Percentiles rank a stretch among this genome's conserved stretches.
Evolutionary conservation across 2,113 vertebrate genomes (phyloP).

Genomic region (Macquaria australasica): DNA sequence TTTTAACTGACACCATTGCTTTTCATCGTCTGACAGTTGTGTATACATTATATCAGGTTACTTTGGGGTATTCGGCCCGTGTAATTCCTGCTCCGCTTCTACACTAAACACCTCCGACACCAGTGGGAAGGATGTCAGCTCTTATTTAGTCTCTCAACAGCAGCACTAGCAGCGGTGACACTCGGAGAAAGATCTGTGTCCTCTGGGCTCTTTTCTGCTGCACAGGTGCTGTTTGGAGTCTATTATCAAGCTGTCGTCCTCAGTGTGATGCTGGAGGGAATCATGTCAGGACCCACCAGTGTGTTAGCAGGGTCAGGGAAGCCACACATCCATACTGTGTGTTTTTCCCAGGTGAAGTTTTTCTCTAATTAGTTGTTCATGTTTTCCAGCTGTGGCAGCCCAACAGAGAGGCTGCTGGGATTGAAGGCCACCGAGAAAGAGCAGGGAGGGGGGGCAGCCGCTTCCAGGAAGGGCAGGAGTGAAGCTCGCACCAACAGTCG

Average conservation of each 20-base stretch:
- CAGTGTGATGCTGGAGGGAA: slow-evolving; percentile 1
- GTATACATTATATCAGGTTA: neutral
- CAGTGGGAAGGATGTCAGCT: neutral
- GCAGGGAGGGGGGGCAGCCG: neutral
- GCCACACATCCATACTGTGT: neutral
- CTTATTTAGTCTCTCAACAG: neutral
- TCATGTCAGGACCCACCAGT: slow-evolving; percentile 30
- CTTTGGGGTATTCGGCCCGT: neutral
- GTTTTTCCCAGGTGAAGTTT: neutral
- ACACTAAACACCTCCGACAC: neutral
- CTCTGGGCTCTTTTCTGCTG: neutral
- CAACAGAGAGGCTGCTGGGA: slow-evolving; percentile 53
- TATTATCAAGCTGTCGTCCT: slow-evolving; percentile 29
- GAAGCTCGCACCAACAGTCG: slow-evolving; percentile 52
- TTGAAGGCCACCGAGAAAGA: slow-evolving; percentile 18
- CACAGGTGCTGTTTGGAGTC: slow-evolving; percentile 21
- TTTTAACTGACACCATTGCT: neutral
- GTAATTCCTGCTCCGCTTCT: neutral
- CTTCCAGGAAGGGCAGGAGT: slow-evolving; percentile 57
- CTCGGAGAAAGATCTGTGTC: neutral
- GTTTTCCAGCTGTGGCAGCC: slow-evolving; percentile 31
- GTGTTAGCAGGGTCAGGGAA: neutral
- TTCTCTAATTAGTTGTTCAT: slow-evolving; percentile 3
- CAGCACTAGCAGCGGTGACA: neutral
- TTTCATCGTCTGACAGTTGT: neutral